Base-by-base conservation (phyloP, 2,113 vertebrate species). In the Delphinus delphis region DNA sequence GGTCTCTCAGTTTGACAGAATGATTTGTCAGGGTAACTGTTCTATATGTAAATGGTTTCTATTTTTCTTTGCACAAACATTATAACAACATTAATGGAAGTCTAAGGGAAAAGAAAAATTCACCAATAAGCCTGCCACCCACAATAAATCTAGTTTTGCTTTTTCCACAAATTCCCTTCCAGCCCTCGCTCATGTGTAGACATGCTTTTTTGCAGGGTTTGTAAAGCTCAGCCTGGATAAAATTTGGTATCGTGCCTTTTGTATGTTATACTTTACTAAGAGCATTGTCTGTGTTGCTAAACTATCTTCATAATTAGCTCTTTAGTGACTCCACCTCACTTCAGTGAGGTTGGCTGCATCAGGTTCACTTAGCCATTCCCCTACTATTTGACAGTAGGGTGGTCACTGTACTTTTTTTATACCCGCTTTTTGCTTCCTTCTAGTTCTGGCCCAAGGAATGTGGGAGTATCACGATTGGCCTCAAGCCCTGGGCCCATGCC, bases 21-120 rank as follows among this genome's bases (percentile, higher is more conserved):
- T 63, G 87, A 80, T 91, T 93, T 95, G 26, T 36, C 70, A 93
- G 68, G 63, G n/a, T 84, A 71, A 87, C 90, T 96, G 44, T 87
- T 95, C 70, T 88, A 15, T 85, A 81, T 90, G 12, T 84, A 95
- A 80, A 60, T 95, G 82, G 38, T n/a, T 87, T 80, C 73, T 96
- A 71, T 88, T 96, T 81, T 62, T 80, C 44, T 81, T 71, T 96
- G 65, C 84, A 97, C 65, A 95, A 97, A 95, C 53, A 93, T 95
- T 96, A 82, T 93, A 95, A 95, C 62, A 93, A 62, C 6, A 63
- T 93, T 89, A 97, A 89, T 71, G 47, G 63, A 93, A 70, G 74
- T 85, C 77, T 88, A 93, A 94, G 47, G 36, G 62, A 88, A 97
- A 55, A 92, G 86, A 85, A 94, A 95, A 94, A 93, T 50, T 68